Conservation (phyloP, 2,113 vertebrate genomes). For the Notarius lentiginosus region DNA sequence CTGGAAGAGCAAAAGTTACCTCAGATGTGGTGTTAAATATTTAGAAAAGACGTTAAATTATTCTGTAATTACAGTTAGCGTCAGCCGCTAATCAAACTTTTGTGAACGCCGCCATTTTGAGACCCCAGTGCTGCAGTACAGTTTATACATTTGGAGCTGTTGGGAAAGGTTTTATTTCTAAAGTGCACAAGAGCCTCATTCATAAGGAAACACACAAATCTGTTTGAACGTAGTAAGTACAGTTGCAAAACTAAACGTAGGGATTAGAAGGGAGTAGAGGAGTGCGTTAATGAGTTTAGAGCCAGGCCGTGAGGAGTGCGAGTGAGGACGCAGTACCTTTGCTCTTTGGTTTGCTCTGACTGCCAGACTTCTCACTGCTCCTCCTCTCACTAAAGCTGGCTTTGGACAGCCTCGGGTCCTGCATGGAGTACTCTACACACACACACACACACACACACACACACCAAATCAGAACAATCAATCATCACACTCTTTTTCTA, state of each 20-base stretch:
- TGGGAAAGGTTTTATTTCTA: not conserved
- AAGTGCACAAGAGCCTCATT: not conserved
- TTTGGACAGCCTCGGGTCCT: constrained; percentile 90
- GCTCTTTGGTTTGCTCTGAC: constrained; percentile 92
- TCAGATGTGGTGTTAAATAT: not conserved
- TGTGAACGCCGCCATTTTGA: not conserved
- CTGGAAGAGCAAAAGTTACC: too few species aligned
- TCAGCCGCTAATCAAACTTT: not conserved
- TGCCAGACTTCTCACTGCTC: constrained; percentile 81
- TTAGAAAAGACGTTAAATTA: too few species aligned
- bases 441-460: constrained; percentile 23
- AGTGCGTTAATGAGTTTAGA: not conserved
- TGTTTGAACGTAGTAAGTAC: not conserved
- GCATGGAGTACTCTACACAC: constrained; percentile 77
- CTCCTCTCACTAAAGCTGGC: constrained; percentile 87
- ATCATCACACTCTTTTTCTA: not conserved
- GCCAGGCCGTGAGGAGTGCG: not conserved
- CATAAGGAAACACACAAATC: not conserved
- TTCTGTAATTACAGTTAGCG: too few species aligned
- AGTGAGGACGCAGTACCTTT: constrained; percentile 78
- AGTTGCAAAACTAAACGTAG: not conserved
- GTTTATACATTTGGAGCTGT: not conserved
- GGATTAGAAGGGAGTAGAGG: not conserved
- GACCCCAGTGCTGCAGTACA: not conserved
- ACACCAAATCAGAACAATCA: not conserved